Evolutionary conservation across 2,888 invertebrate genomes (phyloP).

Genomic region (Barypeithes pellucidus): DNA sequence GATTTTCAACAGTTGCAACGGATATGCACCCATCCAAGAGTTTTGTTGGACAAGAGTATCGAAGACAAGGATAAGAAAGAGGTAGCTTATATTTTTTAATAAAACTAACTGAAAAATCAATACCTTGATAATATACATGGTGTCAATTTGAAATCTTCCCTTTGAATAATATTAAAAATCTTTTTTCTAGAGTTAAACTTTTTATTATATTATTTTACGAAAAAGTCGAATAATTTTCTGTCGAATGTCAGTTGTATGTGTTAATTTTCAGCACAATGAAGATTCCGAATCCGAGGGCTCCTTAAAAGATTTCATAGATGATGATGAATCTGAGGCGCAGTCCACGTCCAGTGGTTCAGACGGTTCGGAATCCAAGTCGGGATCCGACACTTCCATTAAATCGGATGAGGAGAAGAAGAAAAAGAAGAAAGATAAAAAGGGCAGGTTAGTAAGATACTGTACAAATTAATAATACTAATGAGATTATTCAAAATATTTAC

Average conservation of each 20-base stretch:
- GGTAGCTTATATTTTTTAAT: too few relatives aligned
- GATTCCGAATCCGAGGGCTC: conserved; percentile 81
- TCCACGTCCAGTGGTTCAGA: conserved; percentile 54
- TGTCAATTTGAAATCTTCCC: too few relatives aligned
- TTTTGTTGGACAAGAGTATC: conserved; percentile 73
- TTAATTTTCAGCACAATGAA: conserved; percentile 17
- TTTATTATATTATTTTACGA: too few relatives aligned
- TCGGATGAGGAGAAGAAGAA: conserved; percentile 49
- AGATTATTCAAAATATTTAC: too few relatives aligned
- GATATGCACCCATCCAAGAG: conserved; percentile 78
- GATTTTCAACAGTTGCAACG: conserved; percentile 69
- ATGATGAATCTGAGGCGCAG: conserved; percentile 30
- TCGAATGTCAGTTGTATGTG: not conserved
- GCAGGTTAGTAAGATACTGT: conserved; percentile 5
- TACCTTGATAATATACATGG: too few relatives aligned
- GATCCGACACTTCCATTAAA: conserved; percentile 46
- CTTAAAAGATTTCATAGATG: conserved; percentile 81
- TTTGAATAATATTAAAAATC: too few relatives aligned
- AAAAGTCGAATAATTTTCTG: too few relatives aligned
- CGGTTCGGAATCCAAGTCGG: conserved; percentile 45
- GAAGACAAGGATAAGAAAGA: conserved; percentile 62
- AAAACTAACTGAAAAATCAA: too few relatives aligned
- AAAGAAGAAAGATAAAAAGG: conserved; percentile 3
- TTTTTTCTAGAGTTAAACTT: too few relatives aligned
- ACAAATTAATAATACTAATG: too few relatives aligned